Evolutionary conservation across 92 coral and sea anemone genomes (phyloP), one percentile per base, ranked within the genome.

Genomic region (Paragorgia papillata): DNA sequence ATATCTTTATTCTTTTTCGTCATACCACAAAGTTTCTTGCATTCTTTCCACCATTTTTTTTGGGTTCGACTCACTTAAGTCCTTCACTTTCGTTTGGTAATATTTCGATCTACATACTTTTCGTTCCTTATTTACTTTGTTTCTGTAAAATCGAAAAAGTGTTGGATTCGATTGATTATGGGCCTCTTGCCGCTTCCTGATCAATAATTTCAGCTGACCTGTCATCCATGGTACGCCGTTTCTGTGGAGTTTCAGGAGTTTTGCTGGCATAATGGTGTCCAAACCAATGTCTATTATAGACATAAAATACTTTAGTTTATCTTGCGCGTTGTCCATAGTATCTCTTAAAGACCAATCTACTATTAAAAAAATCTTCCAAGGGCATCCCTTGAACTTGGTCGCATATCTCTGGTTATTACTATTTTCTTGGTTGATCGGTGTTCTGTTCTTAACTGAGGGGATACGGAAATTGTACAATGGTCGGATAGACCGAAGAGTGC

Each of bases 211-310:
- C 6, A 78, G 66, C 30, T 64, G 41, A 63, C 73, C 74, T 25
- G 53, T 77, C 43, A 77, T 39, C 82, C 73, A 62, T 35, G 73
- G 82, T 43, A 67, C 69, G 24, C 63, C 74, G 31, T 69, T 78
- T 48, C 39, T 57, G 62, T 78, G 82, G 24, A 78, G 50, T 65
- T 78, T 78, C 34, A 76, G 49, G 54, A 87, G 53, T 5, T 77
- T 83, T 9, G 24, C 73, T 46, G 90, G 87, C 87, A 82, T 82
- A 43, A 86, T 86, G 32, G 67, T 86, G 66, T 86, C 83, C 55
- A 86, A 53, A 13, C 74, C 66, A 44, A 50, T 62, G 20, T 18
- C 46, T 9, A 51, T 63, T 56, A 40, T 50, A 20, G 28, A 51
- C 20, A 48, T 80, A 80, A 80, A 13, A 39, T 34, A 60, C 21